Evolutionary conservation across 2,888 invertebrate species (phyloP).

Genomic region (Melolontha melolontha): DNA sequence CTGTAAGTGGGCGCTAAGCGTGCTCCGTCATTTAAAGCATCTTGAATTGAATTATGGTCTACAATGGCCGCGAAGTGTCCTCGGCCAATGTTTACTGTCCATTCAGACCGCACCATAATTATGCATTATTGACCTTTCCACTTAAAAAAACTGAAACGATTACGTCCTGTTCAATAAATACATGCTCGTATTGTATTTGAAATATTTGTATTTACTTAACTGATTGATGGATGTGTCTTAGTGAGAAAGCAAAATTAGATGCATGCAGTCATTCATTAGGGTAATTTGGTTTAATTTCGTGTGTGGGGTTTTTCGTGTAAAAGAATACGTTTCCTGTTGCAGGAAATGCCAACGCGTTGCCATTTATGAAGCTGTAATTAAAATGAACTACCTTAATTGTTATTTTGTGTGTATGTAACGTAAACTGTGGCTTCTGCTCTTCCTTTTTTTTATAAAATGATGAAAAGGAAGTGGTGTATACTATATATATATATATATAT

Average conservation of each 20-base stretch:
- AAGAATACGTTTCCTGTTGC: constrained; percentile 9
- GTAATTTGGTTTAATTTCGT: neutral
- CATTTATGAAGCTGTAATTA: too few relatives aligned
- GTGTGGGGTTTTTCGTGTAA: constrained; percentile 9
- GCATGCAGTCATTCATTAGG: neutral
- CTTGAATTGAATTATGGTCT: constrained; percentile 50
- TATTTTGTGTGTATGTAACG: too few relatives aligned
- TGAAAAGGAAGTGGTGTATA: too few relatives aligned
- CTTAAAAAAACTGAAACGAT: constrained; percentile 44
- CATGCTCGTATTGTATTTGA: neutral
- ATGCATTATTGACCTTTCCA: constrained; percentile 55
- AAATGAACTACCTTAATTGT: too few relatives aligned
- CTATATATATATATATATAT: too few relatives aligned
- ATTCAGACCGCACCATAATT: constrained; percentile 54
- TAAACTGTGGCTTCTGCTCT: too few relatives aligned
- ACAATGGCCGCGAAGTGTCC: constrained; percentile 52
- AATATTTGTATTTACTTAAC: neutral
- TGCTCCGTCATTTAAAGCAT: constrained; percentile 46
- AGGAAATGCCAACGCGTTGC: constrained; percentile 1
- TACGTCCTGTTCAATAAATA: constrained; percentile 11
- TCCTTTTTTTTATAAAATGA: too few relatives aligned
- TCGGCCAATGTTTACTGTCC: constrained; percentile 53
- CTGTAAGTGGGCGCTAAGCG: constrained; percentile 49
- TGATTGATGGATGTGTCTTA: neutral
- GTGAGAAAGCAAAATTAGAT: constrained; percentile 1